Conservation (phyloP, 2,888 invertebrate species). For the Troides helena region DNA sequence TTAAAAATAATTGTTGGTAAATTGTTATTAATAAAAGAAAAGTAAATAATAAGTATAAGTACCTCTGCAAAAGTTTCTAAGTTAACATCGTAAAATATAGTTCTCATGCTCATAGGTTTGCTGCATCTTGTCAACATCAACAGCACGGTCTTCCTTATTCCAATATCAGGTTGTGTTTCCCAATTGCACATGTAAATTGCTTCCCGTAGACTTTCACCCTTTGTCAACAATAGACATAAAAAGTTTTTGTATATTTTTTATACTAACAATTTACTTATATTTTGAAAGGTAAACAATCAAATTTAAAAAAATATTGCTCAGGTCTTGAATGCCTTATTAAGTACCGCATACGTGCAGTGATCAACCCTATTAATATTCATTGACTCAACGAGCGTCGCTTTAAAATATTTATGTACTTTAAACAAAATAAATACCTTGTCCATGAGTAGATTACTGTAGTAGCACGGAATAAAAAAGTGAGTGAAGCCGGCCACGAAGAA, state of each 20-base stretch:
- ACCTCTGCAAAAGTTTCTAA: conserved; percentile 62
- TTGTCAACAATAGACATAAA: not conserved
- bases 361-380: no score
- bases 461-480: conserved; percentile 61
- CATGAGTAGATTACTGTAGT: conserved; percentile 61
- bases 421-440: conserved; percentile 49
- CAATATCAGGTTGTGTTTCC: conserved; percentile 48
- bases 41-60: conserved; percentile 11
- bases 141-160: conserved; percentile 49
- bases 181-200: conserved; percentile 61
- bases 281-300: no score
- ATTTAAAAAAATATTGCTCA: not conserved
- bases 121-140: conserved; percentile 59
- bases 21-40: no score
- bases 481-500: conserved; percentile 46
- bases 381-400: no score
- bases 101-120: conserved; percentile 52
- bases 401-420: not conserved
- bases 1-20: no score
- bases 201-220: conserved; percentile 55
- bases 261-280: no score
- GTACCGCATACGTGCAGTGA: no score
- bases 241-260: not conserved
- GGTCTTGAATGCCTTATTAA: not conserved
- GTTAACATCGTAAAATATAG: conserved; percentile 57